A percentile compares a stretch with the other conserved stretches of the same genome.
Conservation (phyloP, 2,888 invertebrate species). For the Drosophila neonasuta region DNA sequence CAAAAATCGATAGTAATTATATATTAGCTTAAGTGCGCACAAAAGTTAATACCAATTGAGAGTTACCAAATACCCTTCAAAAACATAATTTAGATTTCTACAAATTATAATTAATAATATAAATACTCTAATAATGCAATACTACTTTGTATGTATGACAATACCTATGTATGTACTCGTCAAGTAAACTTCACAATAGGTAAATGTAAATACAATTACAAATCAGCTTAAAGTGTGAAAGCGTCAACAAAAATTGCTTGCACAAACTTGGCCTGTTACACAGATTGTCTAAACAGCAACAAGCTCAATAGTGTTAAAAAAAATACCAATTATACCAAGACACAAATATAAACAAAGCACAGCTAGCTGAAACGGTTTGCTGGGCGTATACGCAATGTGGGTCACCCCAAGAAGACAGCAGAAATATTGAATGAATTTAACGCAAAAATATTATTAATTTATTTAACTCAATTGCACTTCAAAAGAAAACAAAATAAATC, state of each 20-base stretch:
- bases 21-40: not conserved
- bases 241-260: conserved; percentile 28
- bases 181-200: not conserved
- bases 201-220: not conserved
- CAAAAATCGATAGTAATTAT: conserved; percentile 1
- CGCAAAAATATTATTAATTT: conserved; percentile 5
- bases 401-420: conserved; percentile 22
- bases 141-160: too few species aligned
- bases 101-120: too few species aligned
- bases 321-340: conserved; percentile 19
- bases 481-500: conserved; percentile 28
- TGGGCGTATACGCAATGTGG: conserved; percentile 30
- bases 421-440: conserved; percentile 18
- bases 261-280: conserved; percentile 20
- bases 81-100: not conserved
- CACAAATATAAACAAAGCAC: conserved; percentile 3
- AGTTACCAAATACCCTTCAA: conserved; percentile 7
- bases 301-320: conserved; percentile 17
- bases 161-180: too few species aligned
- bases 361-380: conserved; percentile 5
- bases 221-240: conserved; percentile 37
- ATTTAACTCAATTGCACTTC: conserved; percentile 32
- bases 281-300: conserved; percentile 2
- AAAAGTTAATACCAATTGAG: not conserved
- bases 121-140: too few species aligned